A percentile compares a stretch with the other conserved stretches of the same genome.
Conservation (phyloP, 2,797 vertebrate species). For the Hippopotamyrus pictus region DNA sequence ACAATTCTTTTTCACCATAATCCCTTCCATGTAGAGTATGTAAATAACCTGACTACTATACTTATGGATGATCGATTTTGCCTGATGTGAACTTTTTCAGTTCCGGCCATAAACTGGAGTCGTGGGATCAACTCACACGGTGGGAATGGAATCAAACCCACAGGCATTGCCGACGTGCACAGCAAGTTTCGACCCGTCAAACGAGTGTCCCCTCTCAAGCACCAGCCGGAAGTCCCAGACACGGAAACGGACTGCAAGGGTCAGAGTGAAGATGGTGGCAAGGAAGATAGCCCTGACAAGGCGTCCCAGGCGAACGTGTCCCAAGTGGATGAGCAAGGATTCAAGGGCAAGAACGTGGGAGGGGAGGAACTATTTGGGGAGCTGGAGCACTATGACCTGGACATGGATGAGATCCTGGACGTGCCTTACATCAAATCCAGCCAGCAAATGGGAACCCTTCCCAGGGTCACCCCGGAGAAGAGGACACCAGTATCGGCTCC, state of each 20-base stretch:
- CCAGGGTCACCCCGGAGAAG: constrained; percentile 75
- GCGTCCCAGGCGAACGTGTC: constrained; percentile 42
- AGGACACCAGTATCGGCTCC: constrained; percentile 61
- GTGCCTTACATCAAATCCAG: constrained; percentile 96
- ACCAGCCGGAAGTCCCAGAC: constrained; percentile 85
- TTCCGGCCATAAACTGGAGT: constrained; percentile 81
- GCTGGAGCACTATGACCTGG: constrained; percentile 93
- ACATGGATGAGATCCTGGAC: constrained; percentile 98
- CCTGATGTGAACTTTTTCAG: constrained; percentile 45
- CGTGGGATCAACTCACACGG: constrained; percentile 72
- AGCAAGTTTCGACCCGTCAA: constrained; percentile 95
- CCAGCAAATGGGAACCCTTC: constrained; percentile 78
- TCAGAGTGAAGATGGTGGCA: constrained; percentile 62
- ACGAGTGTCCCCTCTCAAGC: constrained; percentile 90
- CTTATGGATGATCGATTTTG: not conserved
- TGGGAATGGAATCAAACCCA: constrained; percentile 76
- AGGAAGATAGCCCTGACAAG: constrained; percentile 57
- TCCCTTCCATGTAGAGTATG: not conserved
- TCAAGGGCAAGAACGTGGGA: constrained; percentile 53
- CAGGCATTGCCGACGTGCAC: constrained; percentile 82
- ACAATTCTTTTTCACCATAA: not conserved
- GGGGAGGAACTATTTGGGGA: constrained; percentile 70
- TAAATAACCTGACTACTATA: not conserved
- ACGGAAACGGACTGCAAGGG: constrained; percentile 69
- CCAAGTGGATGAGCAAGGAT: constrained; percentile 48